Conservation (phyloP, 2,113 vertebrate genomes). For the Sturnus vulgaris region DNA sequence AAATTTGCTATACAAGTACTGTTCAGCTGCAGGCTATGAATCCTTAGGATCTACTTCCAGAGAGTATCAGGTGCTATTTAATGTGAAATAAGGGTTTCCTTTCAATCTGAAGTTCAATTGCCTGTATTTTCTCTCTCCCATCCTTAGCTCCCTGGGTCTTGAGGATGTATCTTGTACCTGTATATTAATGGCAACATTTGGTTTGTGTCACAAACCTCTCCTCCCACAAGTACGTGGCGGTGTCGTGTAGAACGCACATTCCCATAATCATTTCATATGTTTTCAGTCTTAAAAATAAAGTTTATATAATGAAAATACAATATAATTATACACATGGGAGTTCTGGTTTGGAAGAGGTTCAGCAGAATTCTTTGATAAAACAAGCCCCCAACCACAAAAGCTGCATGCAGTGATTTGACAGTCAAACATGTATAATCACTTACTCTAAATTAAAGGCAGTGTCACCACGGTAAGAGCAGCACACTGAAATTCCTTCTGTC, state of each 20-base stretch:
- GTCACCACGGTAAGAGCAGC: conserved; percentile 33
- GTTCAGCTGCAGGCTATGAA: neutral
- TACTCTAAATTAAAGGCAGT: conserved; percentile 64
- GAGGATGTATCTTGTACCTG: conserved; percentile 30
- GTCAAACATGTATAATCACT: conserved; percentile 61
- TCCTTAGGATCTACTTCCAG: neutral
- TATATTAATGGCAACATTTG: neutral
- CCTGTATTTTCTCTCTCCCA: neutral
- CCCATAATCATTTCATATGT: conserved; percentile 58
- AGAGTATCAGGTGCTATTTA: neutral
- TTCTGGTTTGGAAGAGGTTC: conserved; percentile 66
- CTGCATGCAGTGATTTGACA: conserved; percentile 57
- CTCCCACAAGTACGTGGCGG: conserved; percentile 5
- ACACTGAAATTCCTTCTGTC: conserved; percentile 21
- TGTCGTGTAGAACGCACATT: neutral
- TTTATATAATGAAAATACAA: conserved; percentile 64
- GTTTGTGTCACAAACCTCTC: conserved; percentile 5
- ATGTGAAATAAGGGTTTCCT: neutral
- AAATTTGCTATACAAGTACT: neutral
- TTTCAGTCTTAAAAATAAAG: conserved; percentile 65
- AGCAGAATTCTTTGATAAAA: conserved; percentile 68
- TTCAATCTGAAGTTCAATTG: neutral
- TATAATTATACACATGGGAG: conserved; percentile 64
- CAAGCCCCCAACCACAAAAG: conserved; percentile 57
- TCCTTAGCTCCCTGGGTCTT: neutral